Evolutionary conservation across 2,113 vertebrate genomes (phyloP).

Genomic region (Calypte anna): DNA sequence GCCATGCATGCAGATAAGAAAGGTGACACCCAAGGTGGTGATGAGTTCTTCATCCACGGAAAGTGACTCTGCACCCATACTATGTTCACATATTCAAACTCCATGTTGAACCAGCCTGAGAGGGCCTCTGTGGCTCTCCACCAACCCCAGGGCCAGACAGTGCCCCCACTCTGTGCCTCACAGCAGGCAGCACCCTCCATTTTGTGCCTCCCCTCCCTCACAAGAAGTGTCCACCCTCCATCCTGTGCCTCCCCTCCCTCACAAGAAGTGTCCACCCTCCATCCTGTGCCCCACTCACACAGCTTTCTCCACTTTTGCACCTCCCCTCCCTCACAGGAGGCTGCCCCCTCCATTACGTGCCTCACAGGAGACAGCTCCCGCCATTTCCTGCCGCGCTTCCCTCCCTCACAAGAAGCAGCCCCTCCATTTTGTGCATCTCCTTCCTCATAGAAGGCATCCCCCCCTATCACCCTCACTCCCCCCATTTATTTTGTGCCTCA

Average conservation of each 20-base stretch:
- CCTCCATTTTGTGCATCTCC: neutral
- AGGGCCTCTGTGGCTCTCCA: neutral
- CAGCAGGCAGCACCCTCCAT: neutral
- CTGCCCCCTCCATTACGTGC: neutral
- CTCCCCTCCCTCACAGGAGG: neutral
- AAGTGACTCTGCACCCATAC: neutral
- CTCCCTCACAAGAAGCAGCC: neutral
- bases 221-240: too few relatives aligned
- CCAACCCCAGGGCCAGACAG: neutral
- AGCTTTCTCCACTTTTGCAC: neutral
- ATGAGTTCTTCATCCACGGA: neutral
- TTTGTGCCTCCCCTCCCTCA: neutral
- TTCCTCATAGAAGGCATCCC: too few relatives aligned
- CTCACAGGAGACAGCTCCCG: fast-evolving
- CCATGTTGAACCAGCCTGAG: neutral
- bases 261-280: too few relatives aligned
- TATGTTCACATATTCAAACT: neutral
- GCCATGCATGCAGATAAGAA: fast-evolving
- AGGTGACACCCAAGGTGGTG: neutral
- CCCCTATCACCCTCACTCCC: too few relatives aligned
- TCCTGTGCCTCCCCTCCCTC: neutral
- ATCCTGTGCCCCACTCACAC: too few relatives aligned
- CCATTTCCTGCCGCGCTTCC: neutral
- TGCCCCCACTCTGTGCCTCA: neutral
- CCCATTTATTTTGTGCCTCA: neutral